Base-by-base conservation (phyloP, 2,113 vertebrate species). In the Ondatra zibethicus region DNA sequence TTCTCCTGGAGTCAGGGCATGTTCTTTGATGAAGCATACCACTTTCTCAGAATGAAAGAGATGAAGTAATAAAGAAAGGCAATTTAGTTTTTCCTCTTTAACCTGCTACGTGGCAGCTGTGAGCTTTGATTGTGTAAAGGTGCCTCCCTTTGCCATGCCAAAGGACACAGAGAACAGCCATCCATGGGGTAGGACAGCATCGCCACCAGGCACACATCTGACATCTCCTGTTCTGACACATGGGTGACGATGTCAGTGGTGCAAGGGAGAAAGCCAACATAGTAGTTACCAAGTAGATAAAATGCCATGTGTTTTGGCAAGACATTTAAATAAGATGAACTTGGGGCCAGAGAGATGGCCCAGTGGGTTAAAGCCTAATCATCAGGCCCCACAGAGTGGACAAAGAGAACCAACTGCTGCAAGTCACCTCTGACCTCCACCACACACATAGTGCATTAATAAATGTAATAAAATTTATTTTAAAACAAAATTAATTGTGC, bases 191-290 rank as follows among this genome's bases (percentile, higher is more conserved):
- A 0, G 91, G 84, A 19, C 7, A 45, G 25, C 75, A 52, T 27
- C 17, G 6, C 29, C 96, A 39, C 92, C 95, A 87, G 16, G 61
- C 72, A 81, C n/a, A 96, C 68, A 92, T 1, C 9, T 92, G 89
- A 97, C 78, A 88, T 25, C 52, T 96, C 68, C 39, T 70, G 3
- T 68, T 89, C 95, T 88, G 93, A 85, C 75, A 86, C 50, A 88
- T 93, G 66, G 84, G 33, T 52, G 55, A 91, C 39, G 61, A 95
- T 47, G 50, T 95, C 96, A 96, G 75, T 61, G 21, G 47, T 16
- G 27, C 66, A 91, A 94, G 63, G 25, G 63, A 90, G 72, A 92
- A 50, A 78, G 65, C 77, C 39, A 73, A 72, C 61, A 42, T 92
- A 72, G 17, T n/a, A 50, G 50, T 50, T 25, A 87, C 16, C 82